Evolutionary conservation across 2,113 vertebrate genomes (phyloP), one percentile per base, ranked within the genome.

Genomic region (Chrysochloris asiatica): DNA sequence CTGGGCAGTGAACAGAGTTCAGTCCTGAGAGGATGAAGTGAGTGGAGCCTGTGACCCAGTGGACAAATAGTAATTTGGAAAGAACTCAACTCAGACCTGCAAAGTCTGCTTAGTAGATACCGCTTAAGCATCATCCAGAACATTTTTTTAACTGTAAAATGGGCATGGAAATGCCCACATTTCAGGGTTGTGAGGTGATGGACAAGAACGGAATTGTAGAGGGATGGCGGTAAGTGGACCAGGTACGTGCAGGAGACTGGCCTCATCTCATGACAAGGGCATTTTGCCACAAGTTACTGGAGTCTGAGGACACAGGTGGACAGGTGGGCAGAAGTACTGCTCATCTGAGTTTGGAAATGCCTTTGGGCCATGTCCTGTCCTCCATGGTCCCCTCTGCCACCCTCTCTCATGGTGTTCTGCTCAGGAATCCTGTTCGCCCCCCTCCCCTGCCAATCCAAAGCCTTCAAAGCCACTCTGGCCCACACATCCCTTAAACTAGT

Each of bases 261-360:
- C 24, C 59, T 61, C 59, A 30, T 28, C 59, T 61, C 10, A 26
- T 9, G 59, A 26, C 26, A 8, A 61, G 69, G 54, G 88, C 59
- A 3, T 13, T 1, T 2, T 33, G 17, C 54, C 69, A 2, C 65
- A 43, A 33, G 72, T 30, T 12, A 63, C n/a, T 11, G 81, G 38
- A 22, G 47, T 14, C 2, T 0, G 3, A 43, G 47, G 33, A 54
- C 3, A 16, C 59, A 26, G 4, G 16, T 19, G 30, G 47, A 19
- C 5, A 3, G 0, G 11, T 2, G 10, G n/a, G 63, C 0, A 0
- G 6, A 3, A 12, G 86, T 10, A 14, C 6, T 26, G 13, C 14
- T 59, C 28, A 0, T 9, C 24, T 19, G 69, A n/a, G 61, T 30
- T 30, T 9, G 3, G 26, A 91, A 30, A 43, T 0, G 0, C 3